Percentiles rank a stretch among this genome's conserved stretches.
These are phyloP conservation scores for Nebria ingens DNA, from an alignment of 1,140 invertebrate genomes.

Conservation along the genomic window DNA sequence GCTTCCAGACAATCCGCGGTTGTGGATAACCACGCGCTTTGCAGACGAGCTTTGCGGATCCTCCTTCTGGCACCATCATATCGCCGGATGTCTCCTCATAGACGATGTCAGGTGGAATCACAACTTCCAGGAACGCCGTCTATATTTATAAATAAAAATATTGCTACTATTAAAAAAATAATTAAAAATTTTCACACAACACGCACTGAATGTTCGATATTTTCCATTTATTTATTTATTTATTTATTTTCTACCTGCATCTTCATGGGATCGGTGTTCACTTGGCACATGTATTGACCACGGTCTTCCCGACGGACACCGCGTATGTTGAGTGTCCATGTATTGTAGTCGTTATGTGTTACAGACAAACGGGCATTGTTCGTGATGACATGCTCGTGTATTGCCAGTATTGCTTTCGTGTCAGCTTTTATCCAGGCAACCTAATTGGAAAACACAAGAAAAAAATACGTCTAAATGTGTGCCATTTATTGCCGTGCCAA, in stretches of 20 bases:
- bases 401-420: constrained; percentile 81
- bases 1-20: constrained; percentile 74
- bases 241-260: no score
- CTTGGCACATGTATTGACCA: constrained; percentile 86
- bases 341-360: constrained; percentile 77
- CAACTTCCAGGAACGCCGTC: constrained; percentile 77
- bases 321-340: constrained; percentile 78
- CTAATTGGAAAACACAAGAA: constrained; percentile 37
- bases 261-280: constrained; percentile 89
- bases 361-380: constrained; percentile 78
- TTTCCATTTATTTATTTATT: no score
- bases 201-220: no score
- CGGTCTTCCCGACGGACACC: constrained; percentile 72
- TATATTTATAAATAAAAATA: no score
- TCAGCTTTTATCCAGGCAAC: constrained; percentile 89
- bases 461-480: no score
- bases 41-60: constrained; percentile 76
- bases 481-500: no score
- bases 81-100: constrained; percentile 81
- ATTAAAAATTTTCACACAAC: no score
- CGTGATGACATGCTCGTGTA: constrained; percentile 85
- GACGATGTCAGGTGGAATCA: constrained; percentile 83
- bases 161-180: no score
- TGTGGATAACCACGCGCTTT: constrained; percentile 74
- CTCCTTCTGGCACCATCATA: constrained; percentile 83